phyloP scores from a whole-genome alignment of 2,888 invertebrate species.

The Dicyrtoma fusca region DNA sequence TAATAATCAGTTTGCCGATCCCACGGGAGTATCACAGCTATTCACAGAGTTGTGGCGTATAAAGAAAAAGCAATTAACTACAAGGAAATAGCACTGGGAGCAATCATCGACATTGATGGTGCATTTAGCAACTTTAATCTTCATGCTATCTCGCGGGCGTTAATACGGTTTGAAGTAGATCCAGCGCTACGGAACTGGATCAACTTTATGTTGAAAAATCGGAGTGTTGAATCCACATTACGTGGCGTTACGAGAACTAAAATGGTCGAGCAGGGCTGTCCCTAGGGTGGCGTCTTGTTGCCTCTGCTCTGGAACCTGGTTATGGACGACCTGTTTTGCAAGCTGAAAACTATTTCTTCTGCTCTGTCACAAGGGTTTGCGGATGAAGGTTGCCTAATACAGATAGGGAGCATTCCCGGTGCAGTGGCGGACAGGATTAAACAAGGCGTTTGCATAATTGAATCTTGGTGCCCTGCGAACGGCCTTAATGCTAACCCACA shows the following conservation, averaged over 20 bases:
- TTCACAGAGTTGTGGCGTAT: constrained; percentile 28
- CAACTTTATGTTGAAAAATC: constrained; percentile 26
- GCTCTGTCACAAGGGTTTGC: constrained; percentile 41
- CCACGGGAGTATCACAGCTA: constrained; percentile 35
- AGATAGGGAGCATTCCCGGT: constrained; percentile 13
- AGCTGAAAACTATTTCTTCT: constrained; percentile 31
- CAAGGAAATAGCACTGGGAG: constrained; percentile 42
- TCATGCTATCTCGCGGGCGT: constrained; percentile 30
- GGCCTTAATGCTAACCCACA: no score
- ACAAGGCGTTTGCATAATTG: no score
- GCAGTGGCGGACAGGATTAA: not conserved
- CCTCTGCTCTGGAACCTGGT: constrained; percentile 58
- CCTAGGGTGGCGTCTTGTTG: constrained; percentile 57
- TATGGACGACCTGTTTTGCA: constrained; percentile 55
- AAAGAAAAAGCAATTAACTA: constrained; percentile 4
- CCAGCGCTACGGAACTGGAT: constrained; percentile 37
- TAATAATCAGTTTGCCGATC: constrained; percentile 37
- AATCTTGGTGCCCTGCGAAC: no score
- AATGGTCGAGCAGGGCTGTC: constrained; percentile 55
- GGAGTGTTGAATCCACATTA: not conserved
- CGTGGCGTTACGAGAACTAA: no score
- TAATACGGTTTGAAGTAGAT: no score
- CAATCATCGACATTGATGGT: constrained; percentile 55
- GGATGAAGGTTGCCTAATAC: no score
- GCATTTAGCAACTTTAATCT: constrained; percentile 51